Evolutionary conservation across 1,140 invertebrate genomes (phyloP).

Genomic region (Bombus confusus): DNA sequence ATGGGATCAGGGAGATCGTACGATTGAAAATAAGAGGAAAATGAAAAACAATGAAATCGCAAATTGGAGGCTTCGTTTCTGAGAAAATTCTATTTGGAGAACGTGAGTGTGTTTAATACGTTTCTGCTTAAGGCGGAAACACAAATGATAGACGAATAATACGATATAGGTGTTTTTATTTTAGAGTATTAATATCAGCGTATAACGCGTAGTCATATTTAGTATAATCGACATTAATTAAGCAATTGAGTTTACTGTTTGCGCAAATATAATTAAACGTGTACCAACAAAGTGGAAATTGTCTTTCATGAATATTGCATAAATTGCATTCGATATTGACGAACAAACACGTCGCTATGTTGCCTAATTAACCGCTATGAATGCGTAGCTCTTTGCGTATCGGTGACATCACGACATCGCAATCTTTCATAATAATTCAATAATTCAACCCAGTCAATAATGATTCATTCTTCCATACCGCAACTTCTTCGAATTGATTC

Average conservation of each 20-base stretch:
- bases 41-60: no score
- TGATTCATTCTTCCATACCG: background rate
- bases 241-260: background rate
- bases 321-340: background rate
- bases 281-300: background rate
- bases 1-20: no score
- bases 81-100: no score
- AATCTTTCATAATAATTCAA: background rate
- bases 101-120: no score
- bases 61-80: no score
- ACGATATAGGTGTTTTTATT: background rate
- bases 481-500: background rate
- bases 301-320: background rate
- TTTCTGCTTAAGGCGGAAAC: no score
- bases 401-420: background rate
- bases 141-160: background rate
- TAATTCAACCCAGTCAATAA: background rate
- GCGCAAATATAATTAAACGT: background rate
- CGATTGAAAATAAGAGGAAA: no score
- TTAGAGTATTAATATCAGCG: background rate
- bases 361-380: background rate
- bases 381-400: background rate
- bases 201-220: background rate
- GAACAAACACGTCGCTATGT: background rate
- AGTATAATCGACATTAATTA: background rate